Evolutionary conservation across 2,888 invertebrate genomes (phyloP).

Genomic region (Aleiodes leptofemur): DNA sequence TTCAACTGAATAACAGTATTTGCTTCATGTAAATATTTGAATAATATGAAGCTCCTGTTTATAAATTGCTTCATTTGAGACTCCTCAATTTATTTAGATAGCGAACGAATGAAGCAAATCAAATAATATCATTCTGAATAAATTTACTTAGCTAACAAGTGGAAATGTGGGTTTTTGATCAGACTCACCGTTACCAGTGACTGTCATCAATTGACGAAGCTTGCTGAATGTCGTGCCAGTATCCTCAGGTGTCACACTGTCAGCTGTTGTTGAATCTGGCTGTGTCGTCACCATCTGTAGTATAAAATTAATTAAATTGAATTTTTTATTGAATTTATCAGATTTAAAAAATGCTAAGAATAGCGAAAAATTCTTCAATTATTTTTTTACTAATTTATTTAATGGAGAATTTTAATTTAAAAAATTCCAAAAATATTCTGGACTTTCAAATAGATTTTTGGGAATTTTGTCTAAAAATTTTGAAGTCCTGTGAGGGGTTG

Average conservation of each 20-base stretch:
- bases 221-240: conserved; percentile 87
- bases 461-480: not conserved
- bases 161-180: too few relatives aligned
- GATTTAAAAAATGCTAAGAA: too few relatives aligned
- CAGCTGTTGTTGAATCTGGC: conserved; percentile 77
- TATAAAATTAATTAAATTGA: conserved; percentile 3
- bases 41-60: too few relatives aligned
- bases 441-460: too few relatives aligned
- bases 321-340: too few relatives aligned
- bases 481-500: not conserved
- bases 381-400: too few relatives aligned
- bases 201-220: conserved; percentile 85
- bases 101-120: not conserved
- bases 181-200: conserved; percentile 87
- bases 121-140: conserved; percentile 1
- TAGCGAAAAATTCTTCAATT: too few relatives aligned
- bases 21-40: too few relatives aligned
- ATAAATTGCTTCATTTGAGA: not conserved
- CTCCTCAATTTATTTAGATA: not conserved
- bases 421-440: not conserved
- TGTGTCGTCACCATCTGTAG: conserved; percentile 90
- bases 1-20: too few relatives aligned
- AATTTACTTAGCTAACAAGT: not conserved
- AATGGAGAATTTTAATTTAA: not conserved
- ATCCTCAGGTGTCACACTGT: conserved; percentile 79